Percentiles rank a stretch among this genome's conserved stretches.
Conservation (phyloP, 2,888 invertebrate species). For the Parnassius orleans region DNA sequence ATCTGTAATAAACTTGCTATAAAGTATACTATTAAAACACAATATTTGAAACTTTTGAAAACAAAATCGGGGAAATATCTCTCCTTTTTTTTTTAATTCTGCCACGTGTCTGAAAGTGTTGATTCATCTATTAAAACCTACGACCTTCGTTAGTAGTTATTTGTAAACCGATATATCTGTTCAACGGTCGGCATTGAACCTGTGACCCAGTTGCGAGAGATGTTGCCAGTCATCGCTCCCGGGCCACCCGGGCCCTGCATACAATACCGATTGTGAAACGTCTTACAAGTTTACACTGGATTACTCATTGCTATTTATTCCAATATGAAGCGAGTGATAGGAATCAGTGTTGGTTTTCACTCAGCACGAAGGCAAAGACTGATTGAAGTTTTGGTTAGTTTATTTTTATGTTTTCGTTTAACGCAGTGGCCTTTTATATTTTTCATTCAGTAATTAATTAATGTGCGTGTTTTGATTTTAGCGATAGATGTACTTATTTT, state of each 20-base stretch:
- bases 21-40: too few relatives aligned
- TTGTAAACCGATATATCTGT: constrained; percentile 5
- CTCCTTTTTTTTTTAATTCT: too few relatives aligned
- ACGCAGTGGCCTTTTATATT: too few relatives aligned
- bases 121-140: not conserved
- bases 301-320: constrained; percentile 9
- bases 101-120: too few relatives aligned
- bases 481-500: too few relatives aligned
- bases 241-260: not conserved
- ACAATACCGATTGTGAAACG: constrained; percentile 21
- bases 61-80: too few relatives aligned
- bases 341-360: not conserved
- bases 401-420: not conserved
- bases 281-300: constrained; percentile 2
- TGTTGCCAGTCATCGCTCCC: constrained; percentile 12
- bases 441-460: too few relatives aligned
- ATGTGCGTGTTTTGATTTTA: too few relatives aligned
- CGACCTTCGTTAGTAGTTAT: constrained; percentile 15
- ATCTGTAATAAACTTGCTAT: too few relatives aligned
- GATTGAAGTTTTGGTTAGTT: not conserved
- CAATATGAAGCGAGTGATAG: not conserved
- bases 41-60: too few relatives aligned
- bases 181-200: constrained; percentile 23
- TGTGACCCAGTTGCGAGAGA: constrained; percentile 21
- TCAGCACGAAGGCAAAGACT: not conserved